These are phyloP conservation scores for Diarsia dahlii DNA, from an alignment of 2,888 invertebrate genomes.

Conservation along the genomic window DNA sequence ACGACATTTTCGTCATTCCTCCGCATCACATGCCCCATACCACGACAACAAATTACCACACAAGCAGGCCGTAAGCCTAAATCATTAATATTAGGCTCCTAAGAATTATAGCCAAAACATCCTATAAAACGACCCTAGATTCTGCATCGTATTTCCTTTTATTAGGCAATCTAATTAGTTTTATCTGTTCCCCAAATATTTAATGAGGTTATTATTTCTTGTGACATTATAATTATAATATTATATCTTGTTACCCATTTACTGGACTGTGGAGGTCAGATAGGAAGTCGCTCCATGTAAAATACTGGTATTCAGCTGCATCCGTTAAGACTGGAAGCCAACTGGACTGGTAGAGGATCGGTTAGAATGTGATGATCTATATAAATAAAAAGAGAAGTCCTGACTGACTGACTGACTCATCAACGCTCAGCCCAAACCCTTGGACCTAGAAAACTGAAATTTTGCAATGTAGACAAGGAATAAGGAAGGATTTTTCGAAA, in stretches of 20 bases:
- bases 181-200: slow-evolving; percentile 34
- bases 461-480: too few species aligned
- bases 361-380: too few species aligned
- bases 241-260: not conserved
- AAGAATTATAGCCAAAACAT: slow-evolving; percentile 46
- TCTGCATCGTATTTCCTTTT: slow-evolving; percentile 39
- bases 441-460: too few species aligned
- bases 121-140: slow-evolving; percentile 11
- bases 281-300: not conserved
- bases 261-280: not conserved
- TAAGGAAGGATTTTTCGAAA: too few species aligned
- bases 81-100: slow-evolving; percentile 25
- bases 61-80: slow-evolving; percentile 35
- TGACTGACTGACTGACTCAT: too few species aligned
- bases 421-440: too few species aligned
- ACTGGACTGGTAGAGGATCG: too few species aligned
- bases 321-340: not conserved
- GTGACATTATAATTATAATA: not conserved
- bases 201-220: slow-evolving; percentile 18
- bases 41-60: too few species aligned
- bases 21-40: too few species aligned
- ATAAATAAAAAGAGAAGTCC: too few species aligned
- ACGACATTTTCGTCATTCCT: too few species aligned
- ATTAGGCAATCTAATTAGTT: slow-evolving; percentile 35
- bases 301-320: not conserved